These are phyloP conservation scores for Campoplex capitator DNA, from an alignment of 2,888 invertebrate genomes.

Conservation along the genomic window DNA sequence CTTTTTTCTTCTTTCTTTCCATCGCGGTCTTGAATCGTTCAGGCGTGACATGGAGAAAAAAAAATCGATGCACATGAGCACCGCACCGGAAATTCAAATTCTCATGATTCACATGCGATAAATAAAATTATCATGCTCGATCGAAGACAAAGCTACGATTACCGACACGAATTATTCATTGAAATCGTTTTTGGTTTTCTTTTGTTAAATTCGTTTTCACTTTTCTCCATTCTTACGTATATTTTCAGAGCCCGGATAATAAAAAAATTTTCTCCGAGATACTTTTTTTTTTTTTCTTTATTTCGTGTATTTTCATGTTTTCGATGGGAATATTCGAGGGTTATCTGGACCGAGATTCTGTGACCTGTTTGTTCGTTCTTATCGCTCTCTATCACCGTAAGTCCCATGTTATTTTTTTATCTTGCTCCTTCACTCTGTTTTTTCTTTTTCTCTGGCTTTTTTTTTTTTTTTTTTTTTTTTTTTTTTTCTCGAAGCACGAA, in stretches of 20 bases:
- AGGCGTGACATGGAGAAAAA: constrained; percentile 33
- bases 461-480: neutral
- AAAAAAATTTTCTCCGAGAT: neutral
- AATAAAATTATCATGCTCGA: constrained; percentile 26
- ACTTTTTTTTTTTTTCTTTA: constrained; percentile 8
- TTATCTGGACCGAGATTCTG: constrained; percentile 43
- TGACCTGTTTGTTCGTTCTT: constrained; percentile 44
- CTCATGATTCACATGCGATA: constrained; percentile 31
- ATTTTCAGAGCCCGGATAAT: neutral
- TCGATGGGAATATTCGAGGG: neutral
- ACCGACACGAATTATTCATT: neutral
- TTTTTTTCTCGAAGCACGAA: constrained; percentile 11
- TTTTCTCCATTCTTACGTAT: neutral
- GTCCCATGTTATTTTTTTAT: neutral
- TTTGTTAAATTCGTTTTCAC: neutral
- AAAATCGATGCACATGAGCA: constrained; percentile 21
- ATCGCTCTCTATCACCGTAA: constrained; percentile 4
- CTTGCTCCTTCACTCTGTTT: neutral
- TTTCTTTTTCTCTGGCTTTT: neutral
- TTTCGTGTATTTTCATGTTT: neutral
- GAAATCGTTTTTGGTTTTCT: neutral
- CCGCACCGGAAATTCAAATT: constrained; percentile 21
- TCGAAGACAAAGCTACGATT: constrained; percentile 3
- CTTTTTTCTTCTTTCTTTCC: constrained; percentile 20
- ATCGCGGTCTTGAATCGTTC: constrained; percentile 30